Evolutionary conservation across 64 coral and sea anemone genomes (phyloP).

Genomic region (Platygyra sinensis): DNA sequence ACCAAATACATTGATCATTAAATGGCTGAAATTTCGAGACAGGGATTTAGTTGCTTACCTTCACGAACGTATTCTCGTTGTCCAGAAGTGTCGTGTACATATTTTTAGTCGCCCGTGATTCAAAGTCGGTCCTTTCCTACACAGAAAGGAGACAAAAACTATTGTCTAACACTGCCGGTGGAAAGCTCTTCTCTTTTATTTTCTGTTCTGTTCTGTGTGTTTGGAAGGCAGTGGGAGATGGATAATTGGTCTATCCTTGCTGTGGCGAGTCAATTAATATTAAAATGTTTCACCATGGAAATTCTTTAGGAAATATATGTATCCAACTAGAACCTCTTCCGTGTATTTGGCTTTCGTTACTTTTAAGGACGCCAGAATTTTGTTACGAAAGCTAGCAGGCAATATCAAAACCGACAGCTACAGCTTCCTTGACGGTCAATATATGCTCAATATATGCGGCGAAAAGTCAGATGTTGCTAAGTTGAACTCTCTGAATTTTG

Average conservation of each 20-base stretch:
- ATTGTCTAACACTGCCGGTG: not conserved
- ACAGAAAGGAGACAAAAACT: not conserved
- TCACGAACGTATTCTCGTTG: slow-evolving; percentile 92
- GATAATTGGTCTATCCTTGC: not conserved
- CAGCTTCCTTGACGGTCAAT: not conserved
- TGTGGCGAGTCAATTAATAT: not conserved
- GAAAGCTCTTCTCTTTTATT: not conserved
- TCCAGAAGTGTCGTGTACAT: slow-evolving; percentile 92
- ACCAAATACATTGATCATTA: not conserved
- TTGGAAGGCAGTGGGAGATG: not conserved
- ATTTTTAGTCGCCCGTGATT: slow-evolving; percentile 90
- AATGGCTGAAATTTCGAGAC: not conserved
- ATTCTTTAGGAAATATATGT: not conserved
- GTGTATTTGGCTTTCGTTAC: not conserved
- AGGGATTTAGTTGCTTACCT: slow-evolving; percentile 35
- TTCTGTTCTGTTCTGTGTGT: not conserved
- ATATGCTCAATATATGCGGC: no score
- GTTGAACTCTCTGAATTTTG: no score
- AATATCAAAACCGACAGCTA: not conserved
- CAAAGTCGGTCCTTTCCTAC: slow-evolving; percentile 92
- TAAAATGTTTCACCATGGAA: not conserved
- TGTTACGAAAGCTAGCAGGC: not conserved
- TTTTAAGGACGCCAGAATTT: not conserved
- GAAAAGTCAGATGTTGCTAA: not conserved
- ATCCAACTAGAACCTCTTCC: not conserved